Evolutionary conservation across 2,888 invertebrate genomes (phyloP).

Genomic region (Noctua janthina): DNA sequence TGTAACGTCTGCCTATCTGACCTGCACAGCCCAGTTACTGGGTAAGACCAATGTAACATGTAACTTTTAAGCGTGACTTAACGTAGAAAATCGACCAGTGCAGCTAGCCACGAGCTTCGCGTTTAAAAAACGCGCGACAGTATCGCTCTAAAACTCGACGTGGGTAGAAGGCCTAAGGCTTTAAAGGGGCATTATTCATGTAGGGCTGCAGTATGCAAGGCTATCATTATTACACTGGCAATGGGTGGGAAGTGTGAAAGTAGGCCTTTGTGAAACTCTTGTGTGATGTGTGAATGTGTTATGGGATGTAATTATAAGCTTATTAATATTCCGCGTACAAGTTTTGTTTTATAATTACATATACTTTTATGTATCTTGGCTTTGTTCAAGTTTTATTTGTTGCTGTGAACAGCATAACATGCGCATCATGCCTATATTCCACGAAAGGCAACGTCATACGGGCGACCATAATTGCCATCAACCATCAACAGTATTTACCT

Average conservation of each 20-base stretch:
- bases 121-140: background rate
- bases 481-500: background rate
- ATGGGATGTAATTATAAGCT: background rate
- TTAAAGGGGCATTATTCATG: constrained; percentile 41
- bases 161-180: background rate
- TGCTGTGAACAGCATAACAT: background rate
- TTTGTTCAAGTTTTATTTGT: background rate
- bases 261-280: constrained; percentile 19
- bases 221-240: constrained; percentile 42
- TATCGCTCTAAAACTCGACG: background rate
- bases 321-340: background rate
- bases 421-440: background rate
- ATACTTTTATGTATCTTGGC: background rate
- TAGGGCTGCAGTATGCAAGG: constrained; percentile 12
- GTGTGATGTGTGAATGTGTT: background rate
- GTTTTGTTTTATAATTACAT: background rate
- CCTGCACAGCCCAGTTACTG: background rate
- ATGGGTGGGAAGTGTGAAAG: constrained; percentile 30
- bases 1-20: background rate
- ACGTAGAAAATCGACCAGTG: background rate
- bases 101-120: background rate
- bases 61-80: background rate
- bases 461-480: background rate
- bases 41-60: background rate
- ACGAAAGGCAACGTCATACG: background rate